Conservation (phyloP, 2,113 vertebrate genomes). For the Lepus timidus region DNA sequence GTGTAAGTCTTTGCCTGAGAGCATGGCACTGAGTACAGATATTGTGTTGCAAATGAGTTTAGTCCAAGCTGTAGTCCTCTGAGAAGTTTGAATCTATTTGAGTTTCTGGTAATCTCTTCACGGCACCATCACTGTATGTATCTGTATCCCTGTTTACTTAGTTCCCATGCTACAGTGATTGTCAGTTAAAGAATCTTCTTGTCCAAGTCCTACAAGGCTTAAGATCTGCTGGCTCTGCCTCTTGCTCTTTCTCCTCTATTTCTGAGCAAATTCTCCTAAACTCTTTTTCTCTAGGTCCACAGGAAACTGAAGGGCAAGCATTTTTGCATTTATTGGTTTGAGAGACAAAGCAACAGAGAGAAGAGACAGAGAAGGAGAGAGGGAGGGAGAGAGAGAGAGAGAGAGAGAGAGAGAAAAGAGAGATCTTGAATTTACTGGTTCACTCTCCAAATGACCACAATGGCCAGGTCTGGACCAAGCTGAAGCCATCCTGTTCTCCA, state of each 20-base stretch:
- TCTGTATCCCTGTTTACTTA: not conserved
- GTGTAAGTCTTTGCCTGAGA: not conserved
- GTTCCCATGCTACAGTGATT: not conserved
- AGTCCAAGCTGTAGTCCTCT: not conserved
- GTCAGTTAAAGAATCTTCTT: not conserved
- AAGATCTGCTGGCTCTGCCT: not conserved
- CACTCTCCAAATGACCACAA: no score
- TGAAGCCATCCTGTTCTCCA: no score
- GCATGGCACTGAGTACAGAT: not conserved
- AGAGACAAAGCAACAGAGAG: no score
- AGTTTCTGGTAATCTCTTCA: not conserved
- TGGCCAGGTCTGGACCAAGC: no score
- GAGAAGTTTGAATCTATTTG: not conserved
- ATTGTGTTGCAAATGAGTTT: not conserved
- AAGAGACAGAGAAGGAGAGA: no score
- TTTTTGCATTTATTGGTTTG: not conserved
- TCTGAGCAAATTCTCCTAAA: not conserved
- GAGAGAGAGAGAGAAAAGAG: no score
- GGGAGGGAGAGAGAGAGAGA: no score
- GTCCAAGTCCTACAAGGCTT: not conserved
- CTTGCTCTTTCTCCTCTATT: not conserved
- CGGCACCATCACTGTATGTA: not conserved
- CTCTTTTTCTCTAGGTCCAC: not conserved
- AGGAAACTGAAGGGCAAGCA: not conserved
- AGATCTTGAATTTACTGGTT: no score